phyloP scores from a whole-genome alignment of 2,888 invertebrate species.

The Teleiodes luculella region DNA sequence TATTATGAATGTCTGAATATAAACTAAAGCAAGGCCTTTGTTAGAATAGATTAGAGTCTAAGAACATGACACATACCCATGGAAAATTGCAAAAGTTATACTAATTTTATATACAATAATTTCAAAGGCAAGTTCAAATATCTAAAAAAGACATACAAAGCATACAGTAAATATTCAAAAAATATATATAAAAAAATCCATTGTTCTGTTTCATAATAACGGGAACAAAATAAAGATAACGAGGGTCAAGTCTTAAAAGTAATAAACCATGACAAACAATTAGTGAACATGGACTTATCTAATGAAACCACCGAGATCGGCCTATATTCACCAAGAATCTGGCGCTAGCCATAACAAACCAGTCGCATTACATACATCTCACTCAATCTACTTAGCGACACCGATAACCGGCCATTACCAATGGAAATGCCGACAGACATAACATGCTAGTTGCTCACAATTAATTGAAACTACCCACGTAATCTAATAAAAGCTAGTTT shows the following conservation, averaged over 20 bases:
- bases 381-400: slow-evolving; percentile 70
- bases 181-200: too few species aligned
- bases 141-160: too few species aligned
- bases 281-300: background rate
- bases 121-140: too few species aligned
- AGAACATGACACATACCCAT: too few species aligned
- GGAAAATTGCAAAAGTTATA: too few species aligned
- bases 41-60: background rate
- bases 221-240: background rate
- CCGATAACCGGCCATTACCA: slow-evolving; percentile 71
- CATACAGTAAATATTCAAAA: too few species aligned
- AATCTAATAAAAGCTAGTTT: slow-evolving; percentile 78
- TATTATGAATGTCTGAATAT: too few species aligned
- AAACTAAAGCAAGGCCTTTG: too few species aligned
- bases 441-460: slow-evolving; percentile 49
- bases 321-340: slow-evolving; percentile 40
- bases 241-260: background rate
- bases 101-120: too few species aligned
- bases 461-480: slow-evolving; percentile 78
- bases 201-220: too few species aligned
- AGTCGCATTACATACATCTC: slow-evolving; percentile 57
- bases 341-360: slow-evolving; percentile 53
- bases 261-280: background rate
- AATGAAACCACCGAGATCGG: slow-evolving; percentile 11
- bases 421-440: slow-evolving; percentile 70